Base-by-base conservation (phyloP, 2,113 vertebrate species). In the Takifugu bimaculatus region DNA sequence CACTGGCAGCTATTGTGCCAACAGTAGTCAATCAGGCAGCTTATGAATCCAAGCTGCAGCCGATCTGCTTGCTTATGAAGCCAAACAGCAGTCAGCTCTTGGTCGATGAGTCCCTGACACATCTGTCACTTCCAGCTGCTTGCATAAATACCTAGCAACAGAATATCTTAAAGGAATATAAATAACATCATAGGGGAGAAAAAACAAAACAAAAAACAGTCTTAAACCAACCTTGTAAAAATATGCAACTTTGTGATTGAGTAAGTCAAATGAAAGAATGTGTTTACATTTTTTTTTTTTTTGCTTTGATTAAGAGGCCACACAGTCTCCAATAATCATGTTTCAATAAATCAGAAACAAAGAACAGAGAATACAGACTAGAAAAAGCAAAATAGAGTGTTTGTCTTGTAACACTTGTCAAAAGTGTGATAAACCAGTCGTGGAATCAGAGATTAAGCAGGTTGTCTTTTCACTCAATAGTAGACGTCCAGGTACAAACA, bases 1-100 rank as follows among this genome's bases (percentile, higher is more conserved):
- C 51, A 60, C 70, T 88, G 85, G 88, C 87, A 89, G 86, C 80
- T 63, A 78, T 83, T 81, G 78, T 87, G 87, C 85, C 87, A 87
- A 86, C 81, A 80, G 73, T 87, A 88, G 87, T 91, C 88, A 85
- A 84, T 86, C 83, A 84, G 50, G 44, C 71, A 32, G 70, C 78
- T 84, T 83, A 80, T 82, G 87, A 83, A 80, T 85, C 67, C 26
- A 26, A 76, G 65, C 65, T 2, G 62, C 80, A 74, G 71, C 85
- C 77, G 85, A 84, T 88, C 79, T 84, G 67, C 65, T 64, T 44
- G 77, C 80, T 87, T 81, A 87, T 89, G 84, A 83, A 85, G 79
- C 78, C 39, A 57, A 88, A 80, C 78, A 77, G 84, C 82, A 85
- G 85, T 88, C 81, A 69, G 75, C 77, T 67, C 70, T 63, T 83